phyloP scores from a whole-genome alignment of 2,888 invertebrate species.

The Hirtodrosophila cameraria region DNA sequence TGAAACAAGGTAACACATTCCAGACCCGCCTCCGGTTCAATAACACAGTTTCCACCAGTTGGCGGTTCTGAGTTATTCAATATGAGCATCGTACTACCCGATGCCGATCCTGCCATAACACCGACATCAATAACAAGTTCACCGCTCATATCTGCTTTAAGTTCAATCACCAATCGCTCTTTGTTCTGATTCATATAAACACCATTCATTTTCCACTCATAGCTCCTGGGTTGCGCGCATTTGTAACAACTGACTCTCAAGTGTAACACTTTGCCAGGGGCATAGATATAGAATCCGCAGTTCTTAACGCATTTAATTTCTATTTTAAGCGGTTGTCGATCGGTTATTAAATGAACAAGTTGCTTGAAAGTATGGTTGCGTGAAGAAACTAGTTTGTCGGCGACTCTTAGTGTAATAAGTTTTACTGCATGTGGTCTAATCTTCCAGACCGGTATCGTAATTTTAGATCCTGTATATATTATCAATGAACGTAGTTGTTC shows the following conservation, averaged over 20 bases:
- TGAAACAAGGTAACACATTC: slow-evolving; percentile 24
- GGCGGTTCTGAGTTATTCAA: background rate
- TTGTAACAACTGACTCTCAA: slow-evolving; percentile 13
- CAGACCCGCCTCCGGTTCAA: background rate
- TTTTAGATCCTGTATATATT: slow-evolving; percentile 2
- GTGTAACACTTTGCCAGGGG: slow-evolving; percentile 6
- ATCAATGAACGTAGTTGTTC: background rate
- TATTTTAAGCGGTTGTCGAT: background rate
- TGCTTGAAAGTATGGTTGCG: slow-evolving; percentile 9
- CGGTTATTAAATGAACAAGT: background rate
- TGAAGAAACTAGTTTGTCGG: background rate
- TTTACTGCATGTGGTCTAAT: background rate
- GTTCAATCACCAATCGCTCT: slow-evolving; percentile 2
- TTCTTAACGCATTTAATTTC: slow-evolving; percentile 38
- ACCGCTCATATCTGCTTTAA: background rate
- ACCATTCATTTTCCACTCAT: slow-evolving; percentile 27
- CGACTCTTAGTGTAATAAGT: slow-evolving; percentile 14
- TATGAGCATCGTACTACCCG: background rate
- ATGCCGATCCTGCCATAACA: background rate
- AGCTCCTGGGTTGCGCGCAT: slow-evolving; percentile 4
- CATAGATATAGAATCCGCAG: slow-evolving; percentile 2
- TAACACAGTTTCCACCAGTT: slow-evolving; percentile 1
- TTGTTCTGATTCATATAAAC: background rate
- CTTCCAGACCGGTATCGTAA: slow-evolving; percentile 3
- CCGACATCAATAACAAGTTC: background rate